Percentiles rank a stretch among this genome's conserved stretches.
phyloP scores from a whole-genome alignment of 1,140 invertebrate species.

The Planococcus citri region DNA sequence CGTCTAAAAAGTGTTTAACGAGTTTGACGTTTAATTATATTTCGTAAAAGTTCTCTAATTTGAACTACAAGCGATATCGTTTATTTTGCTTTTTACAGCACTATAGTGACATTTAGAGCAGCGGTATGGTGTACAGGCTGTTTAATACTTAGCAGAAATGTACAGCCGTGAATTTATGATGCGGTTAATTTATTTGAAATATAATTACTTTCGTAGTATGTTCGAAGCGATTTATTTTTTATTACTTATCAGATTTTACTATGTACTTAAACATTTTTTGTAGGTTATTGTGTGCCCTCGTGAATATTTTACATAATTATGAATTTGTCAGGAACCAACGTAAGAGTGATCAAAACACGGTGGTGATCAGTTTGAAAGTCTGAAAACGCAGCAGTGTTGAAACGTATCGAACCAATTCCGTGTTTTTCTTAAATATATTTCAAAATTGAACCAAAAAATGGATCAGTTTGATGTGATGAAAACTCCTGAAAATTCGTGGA shows the following conservation, averaged over 20 bases:
- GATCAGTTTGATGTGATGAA: too few species aligned
- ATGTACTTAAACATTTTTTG: too few species aligned
- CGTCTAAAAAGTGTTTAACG: background rate
- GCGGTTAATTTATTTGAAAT: constrained; percentile 3
- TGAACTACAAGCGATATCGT: background rate
- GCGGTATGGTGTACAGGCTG: background rate
- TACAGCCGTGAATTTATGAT: background rate
- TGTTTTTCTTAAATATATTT: too few species aligned
- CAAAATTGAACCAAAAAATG: too few species aligned
- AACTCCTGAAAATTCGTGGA: too few species aligned
- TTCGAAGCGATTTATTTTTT: background rate
- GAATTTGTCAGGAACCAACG: too few species aligned
- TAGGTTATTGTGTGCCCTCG: too few species aligned
- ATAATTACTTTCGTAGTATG: background rate
- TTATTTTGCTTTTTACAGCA: background rate
- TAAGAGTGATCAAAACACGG: too few species aligned
- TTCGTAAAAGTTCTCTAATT: background rate
- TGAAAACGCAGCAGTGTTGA: too few species aligned
- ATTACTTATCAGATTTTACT: background rate
- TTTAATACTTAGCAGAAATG: background rate
- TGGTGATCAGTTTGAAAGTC: too few species aligned
- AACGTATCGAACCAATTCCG: too few species aligned
- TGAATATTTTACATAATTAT: too few species aligned
- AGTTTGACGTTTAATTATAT: background rate
- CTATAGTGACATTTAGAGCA: background rate